Base-by-base conservation (phyloP, 2,113 vertebrate genomes). In the Procavia capensis region DNA sequence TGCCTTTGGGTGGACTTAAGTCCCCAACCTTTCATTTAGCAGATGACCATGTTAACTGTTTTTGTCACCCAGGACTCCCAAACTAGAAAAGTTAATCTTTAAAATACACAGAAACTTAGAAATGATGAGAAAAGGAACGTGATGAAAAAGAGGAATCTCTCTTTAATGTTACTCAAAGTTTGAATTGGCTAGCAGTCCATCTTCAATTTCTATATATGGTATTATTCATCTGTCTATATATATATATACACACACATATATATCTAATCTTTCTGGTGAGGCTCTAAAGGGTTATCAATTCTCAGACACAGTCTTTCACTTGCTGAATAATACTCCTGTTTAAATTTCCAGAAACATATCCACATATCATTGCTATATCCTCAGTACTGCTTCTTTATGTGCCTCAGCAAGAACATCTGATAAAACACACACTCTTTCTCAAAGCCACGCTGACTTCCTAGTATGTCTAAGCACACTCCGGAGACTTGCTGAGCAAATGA, bases 351-450 rank as follows among this genome's bases (percentile, higher is more conserved):
- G 83, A 96, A 97, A 86, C 54, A 91, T 95, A 91, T 54, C 93
- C 95, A 90, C 78, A 87, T 87, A 94, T 88, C 93, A 94, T 85
- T 96, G 95, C 96, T 85, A 87, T 57, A 96, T 79, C 97, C 90
- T 81, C 17, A n/a, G 90, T 57, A 89, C 90, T 97, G 43, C 97
- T 98, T 98, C 97, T 97, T 97, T 98, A 98, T 98, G 97, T 0
- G 0, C 90, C 96, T 97, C 54, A 45, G 89, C 72, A 94, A 97
- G 94, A 95, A 96, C 29, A 27, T 80, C 97, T 97, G 97, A 97
- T 98, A 98, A 98, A 94, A 81, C 57, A 91, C 25, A 36, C 80
- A 96, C 92, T 85, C 57, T 90, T 82, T 96, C 90, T 76, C 76
- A 39, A 97, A 97, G 94, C 80, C 85, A 87, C 41, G 47, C 79